These are phyloP conservation scores for Condylura cristata DNA, from an alignment of 2,113 vertebrate genomes.

Conservation along the genomic window DNA sequence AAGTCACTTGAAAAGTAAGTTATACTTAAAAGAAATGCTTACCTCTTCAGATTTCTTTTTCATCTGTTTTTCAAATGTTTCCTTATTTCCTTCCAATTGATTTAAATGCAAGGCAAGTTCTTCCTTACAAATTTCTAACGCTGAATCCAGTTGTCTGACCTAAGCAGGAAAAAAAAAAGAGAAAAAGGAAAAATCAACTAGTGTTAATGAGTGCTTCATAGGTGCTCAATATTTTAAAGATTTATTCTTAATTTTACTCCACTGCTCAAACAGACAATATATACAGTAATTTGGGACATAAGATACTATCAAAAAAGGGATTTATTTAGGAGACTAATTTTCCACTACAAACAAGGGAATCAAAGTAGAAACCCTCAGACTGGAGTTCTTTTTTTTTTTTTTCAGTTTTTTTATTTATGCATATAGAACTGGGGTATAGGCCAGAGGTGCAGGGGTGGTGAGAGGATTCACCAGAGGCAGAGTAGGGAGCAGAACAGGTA, in stretches of 20 bases:
- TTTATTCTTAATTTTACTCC: constrained; percentile 23
- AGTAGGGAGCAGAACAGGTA: too few relatives aligned
- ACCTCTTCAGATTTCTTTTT: constrained; percentile 91
- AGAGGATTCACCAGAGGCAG: too few relatives aligned
- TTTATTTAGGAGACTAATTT: constrained; percentile 45
- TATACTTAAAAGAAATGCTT: constrained; percentile 65
- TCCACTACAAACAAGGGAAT: background rate
- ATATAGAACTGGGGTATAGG: too few relatives aligned
- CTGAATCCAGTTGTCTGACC: constrained; percentile 90
- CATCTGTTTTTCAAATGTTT: constrained; percentile 88
- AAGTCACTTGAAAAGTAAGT: constrained; percentile 19
- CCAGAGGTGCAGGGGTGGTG: too few relatives aligned
- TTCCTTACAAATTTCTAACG: constrained; percentile 89
- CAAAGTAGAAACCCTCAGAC: background rate
- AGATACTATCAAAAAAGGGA: constrained; percentile 30
- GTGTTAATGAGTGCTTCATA: constrained; percentile 15
- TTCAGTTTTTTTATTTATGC: too few relatives aligned
- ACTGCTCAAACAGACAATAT: background rate
- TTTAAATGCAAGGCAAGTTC: constrained; percentile 88
- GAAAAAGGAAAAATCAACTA: constrained; percentile 24
- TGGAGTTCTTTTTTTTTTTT: background rate
- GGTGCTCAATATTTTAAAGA: constrained; percentile 24
- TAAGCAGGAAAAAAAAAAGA: constrained; percentile 76
- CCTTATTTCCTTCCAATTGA: constrained; percentile 89
- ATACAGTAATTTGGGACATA: background rate